Percentiles rank a stretch among this genome's conserved stretches.
Conservation (phyloP, 2,797 vertebrate genomes). For the Intellagama lesueurii region DNA sequence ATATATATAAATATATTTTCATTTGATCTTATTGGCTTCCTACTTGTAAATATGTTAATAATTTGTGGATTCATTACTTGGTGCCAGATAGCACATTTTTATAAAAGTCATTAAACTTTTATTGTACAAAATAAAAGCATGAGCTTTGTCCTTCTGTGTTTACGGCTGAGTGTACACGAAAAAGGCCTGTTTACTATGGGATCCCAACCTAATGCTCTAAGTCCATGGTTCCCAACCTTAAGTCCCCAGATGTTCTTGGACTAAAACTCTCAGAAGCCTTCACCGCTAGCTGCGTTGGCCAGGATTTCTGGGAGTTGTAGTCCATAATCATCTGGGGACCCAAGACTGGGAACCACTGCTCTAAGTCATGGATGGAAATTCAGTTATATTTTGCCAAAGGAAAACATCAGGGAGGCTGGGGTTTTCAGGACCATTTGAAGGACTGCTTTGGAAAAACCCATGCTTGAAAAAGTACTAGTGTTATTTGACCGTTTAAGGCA, state of each 20-base stretch:
- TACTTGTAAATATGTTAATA: constrained; percentile 77
- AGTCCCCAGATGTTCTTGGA: too few species aligned
- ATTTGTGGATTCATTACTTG: constrained; percentile 59
- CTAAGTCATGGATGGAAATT: background rate
- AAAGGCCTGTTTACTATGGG: too few species aligned
- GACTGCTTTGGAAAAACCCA: background rate
- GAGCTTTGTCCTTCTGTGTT: background rate
- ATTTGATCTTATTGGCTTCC: constrained; percentile 45
- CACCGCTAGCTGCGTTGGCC: too few species aligned
- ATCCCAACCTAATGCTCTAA: background rate
- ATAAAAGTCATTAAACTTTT: constrained; percentile 81
- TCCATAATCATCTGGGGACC: too few species aligned
- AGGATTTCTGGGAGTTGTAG: too few species aligned
- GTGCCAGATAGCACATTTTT: constrained; percentile 76
- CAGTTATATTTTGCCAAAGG: background rate
- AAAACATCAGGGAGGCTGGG: too few species aligned
- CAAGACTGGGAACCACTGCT: too few species aligned
- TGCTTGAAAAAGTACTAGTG: background rate
- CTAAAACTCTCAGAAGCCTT: too few species aligned
- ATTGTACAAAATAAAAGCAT: constrained; percentile 72
- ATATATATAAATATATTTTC: constrained; percentile 50
- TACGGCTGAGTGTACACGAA: too few species aligned
- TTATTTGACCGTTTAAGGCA: background rate
- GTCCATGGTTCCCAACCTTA: too few species aligned
- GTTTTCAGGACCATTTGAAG: background rate